Conservation (phyloP, 2,113 vertebrate genomes). For the Poeciliopsis occidentalis region DNA sequence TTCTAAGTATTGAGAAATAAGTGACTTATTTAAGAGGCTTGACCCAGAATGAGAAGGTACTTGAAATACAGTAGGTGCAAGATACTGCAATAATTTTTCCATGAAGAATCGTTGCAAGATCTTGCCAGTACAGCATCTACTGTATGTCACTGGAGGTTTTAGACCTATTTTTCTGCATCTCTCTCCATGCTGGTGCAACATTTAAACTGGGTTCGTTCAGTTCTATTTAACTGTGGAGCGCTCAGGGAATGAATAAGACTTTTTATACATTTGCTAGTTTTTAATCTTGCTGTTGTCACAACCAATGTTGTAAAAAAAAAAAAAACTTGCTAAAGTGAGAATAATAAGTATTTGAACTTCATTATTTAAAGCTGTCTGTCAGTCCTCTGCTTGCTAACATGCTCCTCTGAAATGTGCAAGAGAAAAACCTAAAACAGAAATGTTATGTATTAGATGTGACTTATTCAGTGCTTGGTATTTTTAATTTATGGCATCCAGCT, state of each 20-base stretch:
- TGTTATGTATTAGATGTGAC: neutral
- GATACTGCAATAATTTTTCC: conserved; percentile 8
- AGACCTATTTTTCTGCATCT: conserved; percentile 16
- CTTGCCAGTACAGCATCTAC: conserved; percentile 19
- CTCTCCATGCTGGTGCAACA: conserved; percentile 55
- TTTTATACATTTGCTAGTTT: conserved; percentile 6
- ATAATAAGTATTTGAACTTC: neutral
- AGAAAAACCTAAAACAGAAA: neutral
- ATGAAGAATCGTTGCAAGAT: conserved; percentile 16
- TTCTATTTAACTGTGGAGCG: conserved; percentile 9
- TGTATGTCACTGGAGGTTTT: conserved; percentile 14
- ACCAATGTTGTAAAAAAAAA: neutral
- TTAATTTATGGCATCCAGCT: neutral
- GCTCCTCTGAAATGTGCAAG: neutral
- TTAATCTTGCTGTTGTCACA: conserved; percentile 1
- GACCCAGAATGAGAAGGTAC: conserved; percentile 39
- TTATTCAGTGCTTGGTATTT: neutral
- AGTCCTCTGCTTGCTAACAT: neutral
- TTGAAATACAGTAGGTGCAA: conserved; percentile 6
- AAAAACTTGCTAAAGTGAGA: neutral
- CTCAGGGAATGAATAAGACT: conserved; percentile 6
- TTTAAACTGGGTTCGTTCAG: conserved; percentile 7
- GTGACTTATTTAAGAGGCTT: conserved; percentile 57
- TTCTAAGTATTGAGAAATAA: conserved; percentile 41
- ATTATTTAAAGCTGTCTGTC: conserved; percentile 1